These are phyloP conservation scores for Pogonus chalceus DNA, from an alignment of 1,140 invertebrate genomes.

Conservation along the genomic window DNA sequence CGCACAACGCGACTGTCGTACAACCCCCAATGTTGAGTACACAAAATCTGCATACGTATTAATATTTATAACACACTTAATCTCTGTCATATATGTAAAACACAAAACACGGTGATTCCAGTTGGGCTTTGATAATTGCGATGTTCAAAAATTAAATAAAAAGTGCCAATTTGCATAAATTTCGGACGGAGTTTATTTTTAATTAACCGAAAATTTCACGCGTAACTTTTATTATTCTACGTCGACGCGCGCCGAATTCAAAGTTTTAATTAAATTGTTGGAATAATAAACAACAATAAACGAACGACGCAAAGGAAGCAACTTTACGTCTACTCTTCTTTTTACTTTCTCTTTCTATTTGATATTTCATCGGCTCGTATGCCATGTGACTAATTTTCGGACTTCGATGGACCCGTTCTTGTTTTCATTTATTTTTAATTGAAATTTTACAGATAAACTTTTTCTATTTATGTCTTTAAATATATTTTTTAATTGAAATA, in stretches of 20 bases:
- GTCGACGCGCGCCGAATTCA: background rate
- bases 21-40: too few species aligned
- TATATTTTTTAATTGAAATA: too few species aligned
- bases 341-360: too few species aligned
- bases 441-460: too few species aligned
- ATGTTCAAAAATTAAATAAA: conserved; percentile 5
- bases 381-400: too few species aligned
- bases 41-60: conserved; percentile 13
- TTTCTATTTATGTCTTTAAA: too few species aligned
- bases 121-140: background rate
- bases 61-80: conserved; percentile 17
- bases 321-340: background rate
- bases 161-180: background rate
- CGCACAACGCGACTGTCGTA: too few species aligned
- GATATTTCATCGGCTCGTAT: too few species aligned
- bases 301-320: too few species aligned
- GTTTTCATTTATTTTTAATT: too few species aligned
- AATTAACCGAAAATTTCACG: conserved; percentile 5
- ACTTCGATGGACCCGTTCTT: too few species aligned
- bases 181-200: background rate
- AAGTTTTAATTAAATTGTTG: conserved; percentile 1
- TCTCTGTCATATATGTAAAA: conserved; percentile 14
- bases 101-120: background rate
- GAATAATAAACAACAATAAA: conserved; percentile 6
- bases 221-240: conserved; percentile 1